Percentiles rank a stretch among this genome's conserved stretches.
phyloP scores from a whole-genome alignment of 2,888 invertebrate species.

The Mellilla xanthometata region DNA sequence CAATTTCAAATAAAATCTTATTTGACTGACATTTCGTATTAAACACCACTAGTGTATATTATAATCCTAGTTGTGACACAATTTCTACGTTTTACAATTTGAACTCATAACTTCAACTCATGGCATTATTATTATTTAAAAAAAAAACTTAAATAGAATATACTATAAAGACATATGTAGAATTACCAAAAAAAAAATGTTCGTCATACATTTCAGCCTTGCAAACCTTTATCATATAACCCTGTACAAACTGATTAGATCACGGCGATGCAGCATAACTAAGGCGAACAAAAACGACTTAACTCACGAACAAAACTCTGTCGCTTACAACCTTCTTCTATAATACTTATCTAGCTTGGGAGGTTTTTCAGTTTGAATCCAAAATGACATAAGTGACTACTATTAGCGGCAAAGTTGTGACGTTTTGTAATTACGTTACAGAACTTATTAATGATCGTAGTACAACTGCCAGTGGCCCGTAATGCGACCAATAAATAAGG shows the following conservation, averaged over 20 bases:
- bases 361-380: constrained; percentile 27
- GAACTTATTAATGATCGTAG: constrained; percentile 65
- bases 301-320: constrained; percentile 27
- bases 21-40: no score
- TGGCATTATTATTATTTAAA: no score
- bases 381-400: constrained; percentile 11
- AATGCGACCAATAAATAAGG: constrained; percentile 65
- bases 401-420: constrained; percentile 31
- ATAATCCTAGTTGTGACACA: no score
- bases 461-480: constrained; percentile 64
- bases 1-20: no score
- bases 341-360: constrained; percentile 20
- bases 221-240: no score
- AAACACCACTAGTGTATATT: no score
- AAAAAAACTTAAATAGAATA: no score
- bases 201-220: no score
- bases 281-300: constrained; percentile 31
- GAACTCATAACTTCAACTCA: no score
- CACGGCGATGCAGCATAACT: constrained; percentile 43
- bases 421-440: background rate
- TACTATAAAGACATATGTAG: no score
- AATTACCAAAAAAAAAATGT: no score
- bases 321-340: constrained; percentile 43
- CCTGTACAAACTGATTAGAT: constrained; percentile 65
- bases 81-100: no score